phyloP scores from a whole-genome alignment of 2,888 invertebrate genomes.

The Saturnia pavonia region DNA sequence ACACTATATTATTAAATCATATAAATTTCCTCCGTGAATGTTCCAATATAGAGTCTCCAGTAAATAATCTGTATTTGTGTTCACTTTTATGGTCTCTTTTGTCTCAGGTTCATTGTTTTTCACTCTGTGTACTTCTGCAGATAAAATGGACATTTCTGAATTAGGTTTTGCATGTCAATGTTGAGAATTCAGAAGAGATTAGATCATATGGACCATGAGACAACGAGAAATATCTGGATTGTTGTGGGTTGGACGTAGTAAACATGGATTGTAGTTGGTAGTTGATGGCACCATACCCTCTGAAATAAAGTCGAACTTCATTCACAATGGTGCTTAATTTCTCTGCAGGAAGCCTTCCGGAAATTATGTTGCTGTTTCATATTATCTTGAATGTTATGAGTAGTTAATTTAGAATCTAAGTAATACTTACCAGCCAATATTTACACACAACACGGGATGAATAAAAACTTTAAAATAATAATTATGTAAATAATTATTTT shows the following conservation, averaged over 20 bases:
- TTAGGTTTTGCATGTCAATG: slow-evolving; percentile 49
- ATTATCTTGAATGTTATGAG: slow-evolving; percentile 15
- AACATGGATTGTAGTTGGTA: slow-evolving; percentile 74
- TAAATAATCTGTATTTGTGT: slow-evolving; percentile 73
- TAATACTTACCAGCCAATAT: slow-evolving; percentile 11
- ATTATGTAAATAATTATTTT: too few relatives aligned
- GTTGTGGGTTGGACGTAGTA: slow-evolving; percentile 80
- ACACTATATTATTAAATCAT: slow-evolving; percentile 79
- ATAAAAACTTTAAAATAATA: too few relatives aligned
- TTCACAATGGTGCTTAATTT: slow-evolving; percentile 65
- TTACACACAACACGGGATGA: background rate
- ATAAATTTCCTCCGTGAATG: slow-evolving; percentile 84
- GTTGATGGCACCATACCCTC: slow-evolving; percentile 78
- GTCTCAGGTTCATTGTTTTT: slow-evolving; percentile 75
- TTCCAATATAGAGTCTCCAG: slow-evolving; percentile 83
- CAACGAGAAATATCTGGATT: slow-evolving; percentile 84
- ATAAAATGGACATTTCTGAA: slow-evolving; percentile 75
- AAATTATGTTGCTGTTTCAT: slow-evolving; percentile 71
- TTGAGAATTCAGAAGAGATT: slow-evolving; percentile 52
- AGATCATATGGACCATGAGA: slow-evolving; percentile 84
- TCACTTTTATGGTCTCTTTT: slow-evolving; percentile 70
- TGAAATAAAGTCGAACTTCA: slow-evolving; percentile 80
- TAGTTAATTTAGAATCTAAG: background rate
- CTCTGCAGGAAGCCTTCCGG: slow-evolving; percentile 61
- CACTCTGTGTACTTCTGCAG: slow-evolving; percentile 80